Percentiles rank a stretch among this genome's conserved stretches.
These are phyloP conservation scores for Neoseiulus cucumeris DNA, from an alignment of 1,140 invertebrate genomes.

Conservation along the genomic window DNA sequence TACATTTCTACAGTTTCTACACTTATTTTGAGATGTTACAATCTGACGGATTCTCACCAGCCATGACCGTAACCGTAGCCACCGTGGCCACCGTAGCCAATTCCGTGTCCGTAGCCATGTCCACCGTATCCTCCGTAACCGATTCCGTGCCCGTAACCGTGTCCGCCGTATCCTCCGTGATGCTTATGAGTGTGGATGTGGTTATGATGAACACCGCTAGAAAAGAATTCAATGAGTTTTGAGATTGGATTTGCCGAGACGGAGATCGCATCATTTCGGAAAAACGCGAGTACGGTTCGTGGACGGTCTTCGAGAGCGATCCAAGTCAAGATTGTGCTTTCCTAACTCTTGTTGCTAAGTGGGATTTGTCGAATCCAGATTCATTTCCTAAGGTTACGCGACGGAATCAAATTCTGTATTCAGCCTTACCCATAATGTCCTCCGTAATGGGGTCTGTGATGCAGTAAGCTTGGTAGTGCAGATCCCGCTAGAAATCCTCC, in stretches of 20 bases:
- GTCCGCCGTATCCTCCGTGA: neutral
- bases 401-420: too few species aligned
- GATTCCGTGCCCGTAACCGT: neutral
- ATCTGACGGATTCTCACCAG: neutral
- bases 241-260: neutral
- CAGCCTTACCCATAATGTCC: neutral
- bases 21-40: too few species aligned
- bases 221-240: neutral
- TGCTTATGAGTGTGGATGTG: neutral
- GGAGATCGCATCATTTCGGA: too few species aligned
- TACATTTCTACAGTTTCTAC: too few species aligned
- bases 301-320: too few species aligned
- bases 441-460: neutral
- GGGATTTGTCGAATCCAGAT: too few species aligned
- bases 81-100: neutral
- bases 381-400: too few species aligned
- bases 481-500: neutral
- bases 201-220: neutral
- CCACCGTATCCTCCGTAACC: neutral
- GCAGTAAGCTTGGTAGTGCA: neutral
- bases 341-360: too few species aligned
- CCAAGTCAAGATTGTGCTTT: too few species aligned
- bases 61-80: constrained; percentile 1
- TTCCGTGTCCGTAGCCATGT: neutral
- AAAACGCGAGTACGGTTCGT: too few species aligned